Evolutionary conservation across 2,113 vertebrate species (phyloP).

Genomic region (Phaethon lepturus): DNA sequence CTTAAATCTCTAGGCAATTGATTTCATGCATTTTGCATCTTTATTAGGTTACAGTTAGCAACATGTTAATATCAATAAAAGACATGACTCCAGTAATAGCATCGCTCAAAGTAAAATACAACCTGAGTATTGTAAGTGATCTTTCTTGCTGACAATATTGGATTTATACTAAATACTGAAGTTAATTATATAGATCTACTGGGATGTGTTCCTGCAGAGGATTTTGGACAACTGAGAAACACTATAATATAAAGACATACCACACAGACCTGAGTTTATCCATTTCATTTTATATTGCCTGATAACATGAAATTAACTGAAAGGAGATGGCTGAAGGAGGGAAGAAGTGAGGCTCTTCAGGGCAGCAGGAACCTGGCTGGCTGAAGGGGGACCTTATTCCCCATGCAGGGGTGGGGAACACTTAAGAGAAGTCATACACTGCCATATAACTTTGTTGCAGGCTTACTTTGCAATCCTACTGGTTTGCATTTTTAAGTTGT

Average conservation of each 20-base stretch:
- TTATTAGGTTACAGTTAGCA: constrained; percentile 14
- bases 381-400: not conserved
- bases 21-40: constrained; percentile 18
- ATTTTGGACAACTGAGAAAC: not conserved
- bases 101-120: constrained; percentile 10
- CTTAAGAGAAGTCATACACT: not conserved
- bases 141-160: not conserved
- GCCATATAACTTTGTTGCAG: rapidly evolving
- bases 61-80: constrained; percentile 11
- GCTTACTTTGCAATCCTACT: not conserved
- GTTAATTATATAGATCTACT: not conserved
- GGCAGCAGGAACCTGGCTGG: not conserved
- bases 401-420: not conserved
- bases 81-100: not conserved
- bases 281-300: not conserved
- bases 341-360: not conserved
- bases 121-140: not conserved
- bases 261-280: not conserved
- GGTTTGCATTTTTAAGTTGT: not conserved
- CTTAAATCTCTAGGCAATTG: constrained; percentile 21
- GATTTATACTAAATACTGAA: not conserved
- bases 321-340: not conserved
- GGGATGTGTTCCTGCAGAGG: not conserved
- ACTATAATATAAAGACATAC: not conserved
- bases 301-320: not conserved